Evolutionary conservation across 1,140 invertebrate genomes (phyloP).

Genomic region (Zaprionus ghesquierei): DNA sequence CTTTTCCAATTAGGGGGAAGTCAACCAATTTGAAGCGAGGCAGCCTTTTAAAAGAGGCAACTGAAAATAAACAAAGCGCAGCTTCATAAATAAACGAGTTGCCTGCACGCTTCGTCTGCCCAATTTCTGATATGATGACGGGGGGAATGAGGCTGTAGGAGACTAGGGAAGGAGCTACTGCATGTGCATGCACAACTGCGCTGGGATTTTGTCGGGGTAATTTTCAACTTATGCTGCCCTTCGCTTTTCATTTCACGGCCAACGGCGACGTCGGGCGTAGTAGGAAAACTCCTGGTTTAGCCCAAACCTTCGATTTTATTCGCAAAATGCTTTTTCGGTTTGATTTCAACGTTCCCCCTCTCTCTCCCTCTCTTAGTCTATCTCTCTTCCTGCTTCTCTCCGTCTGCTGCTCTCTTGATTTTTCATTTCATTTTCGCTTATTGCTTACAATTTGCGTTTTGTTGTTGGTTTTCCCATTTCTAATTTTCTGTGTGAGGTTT

Average conservation of each 20-base stretch:
- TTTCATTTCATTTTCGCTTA: slow-evolving; percentile 81
- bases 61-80: background rate
- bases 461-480: slow-evolving; percentile 62
- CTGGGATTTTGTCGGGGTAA: slow-evolving; percentile 38
- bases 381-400: background rate
- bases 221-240: slow-evolving; percentile 64
- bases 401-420: slow-evolving; percentile 62
- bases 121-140: slow-evolving; percentile 41
- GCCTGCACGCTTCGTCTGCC: slow-evolving; percentile 50
- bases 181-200: background rate
- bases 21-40: background rate
- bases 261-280: slow-evolving; percentile 55
- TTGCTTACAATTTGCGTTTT: slow-evolving; percentile 75
- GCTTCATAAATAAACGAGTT: slow-evolving; percentile 51
- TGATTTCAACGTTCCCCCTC: slow-evolving; percentile 49
- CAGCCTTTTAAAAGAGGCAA: background rate
- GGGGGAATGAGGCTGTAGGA: background rate
- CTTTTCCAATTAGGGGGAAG: background rate
- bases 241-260: slow-evolving; percentile 75
- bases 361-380: background rate
- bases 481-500: slow-evolving; percentile 62
- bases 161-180: background rate
- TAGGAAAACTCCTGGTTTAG: slow-evolving; percentile 41
- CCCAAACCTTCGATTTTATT: slow-evolving; percentile 51
- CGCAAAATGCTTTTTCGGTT: slow-evolving; percentile 68